Base-by-base conservation (phyloP, 2,797 vertebrate species). In the Ceryle rudis region DNA sequence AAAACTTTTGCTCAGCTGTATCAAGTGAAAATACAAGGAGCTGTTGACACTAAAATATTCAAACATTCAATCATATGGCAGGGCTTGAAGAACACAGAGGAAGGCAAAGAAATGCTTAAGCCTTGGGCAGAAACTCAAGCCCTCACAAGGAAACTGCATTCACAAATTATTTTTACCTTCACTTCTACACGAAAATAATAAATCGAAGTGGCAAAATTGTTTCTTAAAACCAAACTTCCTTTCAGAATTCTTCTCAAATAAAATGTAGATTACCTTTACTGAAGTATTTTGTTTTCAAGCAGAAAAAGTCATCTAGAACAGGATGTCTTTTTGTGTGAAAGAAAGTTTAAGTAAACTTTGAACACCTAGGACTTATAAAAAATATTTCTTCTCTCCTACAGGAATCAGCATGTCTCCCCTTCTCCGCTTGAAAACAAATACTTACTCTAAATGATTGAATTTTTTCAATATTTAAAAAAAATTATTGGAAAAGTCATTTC, bases 11-110 rank as follows among this genome's bases (percentile, higher is more conserved):
- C 88, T 91, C 72, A 87, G 58, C 91, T 41, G 41, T 67, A 96
- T 96, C 89, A 80, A 95, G 77, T 86, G 84, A 97, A 74, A 91
- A 93, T 58, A 93, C 33, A 79, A 12, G 28, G 26, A 82, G 70
- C 83, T 91, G 93, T 92, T 60, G 66, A 90, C 90, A 78, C 85
- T 89, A 71, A 55, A 78, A 94, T 84, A 84, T 80, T 94, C 94
- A 91, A 90, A 94, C 61, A 57, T 69, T 86, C 79, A 87, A 20
- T 71, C n/a, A 5, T 91, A 96, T 13, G 33, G 67, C 57, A 23
- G 6, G 85, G 75, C 91, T 95, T 72, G 70, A 95, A 95, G 94
- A 95, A 91, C 77, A 93, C 86, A 90, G 93, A 86, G 85, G 49
- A 82, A 90, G 79, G 81, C 65, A 94, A 65, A 93, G 83, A 58